Evolutionary conservation across 2,797 vertebrate genomes (phyloP).

Genomic region (Morus bassanus): DNA sequence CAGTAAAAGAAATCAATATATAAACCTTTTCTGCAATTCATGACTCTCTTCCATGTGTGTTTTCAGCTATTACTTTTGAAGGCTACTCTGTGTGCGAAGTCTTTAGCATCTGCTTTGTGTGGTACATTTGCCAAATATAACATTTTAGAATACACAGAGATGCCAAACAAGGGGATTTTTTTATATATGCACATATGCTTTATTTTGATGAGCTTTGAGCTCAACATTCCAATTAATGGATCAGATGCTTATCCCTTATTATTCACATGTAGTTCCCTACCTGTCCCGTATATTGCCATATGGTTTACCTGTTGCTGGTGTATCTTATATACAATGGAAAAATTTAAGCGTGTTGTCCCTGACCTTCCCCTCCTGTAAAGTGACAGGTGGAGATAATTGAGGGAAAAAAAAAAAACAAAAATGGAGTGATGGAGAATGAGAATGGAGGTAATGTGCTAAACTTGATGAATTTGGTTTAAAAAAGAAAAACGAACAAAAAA

Average conservation of each 20-base stretch:
- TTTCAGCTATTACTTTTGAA: conserved; percentile 34
- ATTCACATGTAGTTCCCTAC: background rate
- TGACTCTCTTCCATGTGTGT: background rate
- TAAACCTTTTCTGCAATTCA: conserved; percentile 41
- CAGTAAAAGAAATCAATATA: background rate
- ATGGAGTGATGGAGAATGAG: background rate
- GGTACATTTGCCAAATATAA: background rate
- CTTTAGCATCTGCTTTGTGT: conserved; percentile 9
- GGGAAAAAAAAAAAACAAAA: background rate
- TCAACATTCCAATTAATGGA: background rate
- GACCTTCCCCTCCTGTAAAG: background rate
- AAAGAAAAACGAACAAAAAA: background rate
- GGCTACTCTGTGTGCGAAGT: background rate
- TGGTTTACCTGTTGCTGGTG: background rate
- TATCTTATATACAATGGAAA: background rate
- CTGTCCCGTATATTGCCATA: background rate
- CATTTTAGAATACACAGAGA: background rate
- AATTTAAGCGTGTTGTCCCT: background rate
- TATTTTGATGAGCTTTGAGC: conserved; percentile 5
- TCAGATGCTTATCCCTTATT: background rate
- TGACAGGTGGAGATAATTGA: background rate
- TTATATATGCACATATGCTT: background rate
- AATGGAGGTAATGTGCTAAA: background rate
- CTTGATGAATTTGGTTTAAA: background rate
- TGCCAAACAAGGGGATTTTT: conserved; percentile 8